phyloP scores from a whole-genome alignment of 1,140 invertebrate genomes.

The Idris sp. region DNA sequence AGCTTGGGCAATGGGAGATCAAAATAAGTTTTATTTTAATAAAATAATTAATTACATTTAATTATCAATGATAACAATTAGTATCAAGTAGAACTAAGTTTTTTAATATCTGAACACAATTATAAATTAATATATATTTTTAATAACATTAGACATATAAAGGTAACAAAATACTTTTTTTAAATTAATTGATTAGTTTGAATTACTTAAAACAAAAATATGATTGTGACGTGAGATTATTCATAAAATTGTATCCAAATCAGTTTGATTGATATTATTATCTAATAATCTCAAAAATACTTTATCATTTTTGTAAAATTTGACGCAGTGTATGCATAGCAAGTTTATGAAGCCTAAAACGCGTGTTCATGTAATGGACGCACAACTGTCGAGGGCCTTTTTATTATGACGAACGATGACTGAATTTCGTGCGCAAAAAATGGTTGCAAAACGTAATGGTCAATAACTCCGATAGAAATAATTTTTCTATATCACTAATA shows the following conservation, averaged over 20 bases:
- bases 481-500: conserved; percentile 51
- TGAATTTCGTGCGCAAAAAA: conserved; percentile 46
- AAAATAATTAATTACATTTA: no score
- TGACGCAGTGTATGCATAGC: conserved; percentile 21
- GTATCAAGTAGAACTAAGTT: no score
- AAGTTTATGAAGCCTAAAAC: conserved; percentile 49
- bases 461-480: conserved; percentile 24
- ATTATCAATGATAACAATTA: no score
- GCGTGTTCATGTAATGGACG: conserved; percentile 58
- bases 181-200: no score
- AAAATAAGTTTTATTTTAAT: no score
- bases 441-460: conserved; percentile 20
- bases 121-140: no score
- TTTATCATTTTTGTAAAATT: conserved; percentile 33
- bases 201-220: no score
- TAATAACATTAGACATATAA: no score
- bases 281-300: conserved; percentile 41
- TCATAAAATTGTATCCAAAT: neutral
- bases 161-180: no score
- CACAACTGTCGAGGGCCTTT: conserved; percentile 57
- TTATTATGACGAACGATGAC: conserved; percentile 68
- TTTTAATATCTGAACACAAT: no score
- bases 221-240: neutral
- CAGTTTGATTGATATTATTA: conserved; percentile 37
- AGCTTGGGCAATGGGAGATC: no score